Percentiles rank a stretch among this genome's conserved stretches.
These are phyloP conservation scores for Pollachius pollachius DNA, from an alignment of 2,113 vertebrate species.

Conservation along the genomic window DNA sequence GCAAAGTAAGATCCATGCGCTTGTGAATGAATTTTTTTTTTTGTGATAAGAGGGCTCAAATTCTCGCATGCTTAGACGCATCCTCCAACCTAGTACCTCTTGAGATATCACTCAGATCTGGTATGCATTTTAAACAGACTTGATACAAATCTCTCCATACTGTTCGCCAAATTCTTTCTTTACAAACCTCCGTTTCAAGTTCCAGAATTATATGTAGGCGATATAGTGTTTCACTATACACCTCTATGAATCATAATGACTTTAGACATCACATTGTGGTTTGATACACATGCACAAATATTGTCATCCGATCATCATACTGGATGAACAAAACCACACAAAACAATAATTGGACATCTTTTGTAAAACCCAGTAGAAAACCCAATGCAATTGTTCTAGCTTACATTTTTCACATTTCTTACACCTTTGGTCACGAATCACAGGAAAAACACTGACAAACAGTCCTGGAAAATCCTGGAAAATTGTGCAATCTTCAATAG, in stretches of 20 bases:
- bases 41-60: conserved; percentile 55
- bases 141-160: conserved; percentile 52
- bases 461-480: conserved; percentile 51
- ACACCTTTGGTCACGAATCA: not conserved
- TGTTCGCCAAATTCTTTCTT: not conserved
- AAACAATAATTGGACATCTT: too few species aligned
- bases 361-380: too few species aligned
- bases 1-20: conserved; percentile 54
- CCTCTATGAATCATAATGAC: too few species aligned
- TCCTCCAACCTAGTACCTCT: conserved; percentile 60
- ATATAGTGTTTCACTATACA: conserved; percentile 26
- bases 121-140: conserved; percentile 58
- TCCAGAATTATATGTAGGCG: conserved; percentile 41
- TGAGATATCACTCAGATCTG: conserved; percentile 50
- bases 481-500: conserved; percentile 25
- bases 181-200: conserved; percentile 37
- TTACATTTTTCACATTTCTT: too few species aligned
- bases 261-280: too few species aligned
- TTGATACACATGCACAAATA: too few species aligned
- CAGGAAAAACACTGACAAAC: conserved; percentile 1
- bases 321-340: too few species aligned
- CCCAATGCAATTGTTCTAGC: too few species aligned
- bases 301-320: too few species aligned
- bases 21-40: conserved; percentile 54
- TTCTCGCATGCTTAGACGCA: conserved; percentile 29